phyloP scores from a whole-genome alignment of 2,113 vertebrate genomes.

The Aptenodytes forsteri region DNA sequence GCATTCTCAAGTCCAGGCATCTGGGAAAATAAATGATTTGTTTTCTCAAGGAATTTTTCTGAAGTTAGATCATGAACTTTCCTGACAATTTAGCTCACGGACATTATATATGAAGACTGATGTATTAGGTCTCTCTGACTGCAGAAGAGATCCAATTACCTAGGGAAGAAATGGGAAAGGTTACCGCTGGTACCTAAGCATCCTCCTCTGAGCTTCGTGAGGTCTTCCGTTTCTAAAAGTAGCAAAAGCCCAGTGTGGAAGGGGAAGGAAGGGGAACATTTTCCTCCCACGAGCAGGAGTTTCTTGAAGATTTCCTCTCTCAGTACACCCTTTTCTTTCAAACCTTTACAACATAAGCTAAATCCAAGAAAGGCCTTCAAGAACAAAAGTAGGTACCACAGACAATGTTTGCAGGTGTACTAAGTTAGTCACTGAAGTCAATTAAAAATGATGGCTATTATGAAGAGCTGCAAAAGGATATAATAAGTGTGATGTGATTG shows the following conservation, averaged over 20 bases:
- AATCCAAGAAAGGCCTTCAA: neutral
- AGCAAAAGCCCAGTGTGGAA: neutral
- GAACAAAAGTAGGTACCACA: neutral
- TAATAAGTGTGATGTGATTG: neutral
- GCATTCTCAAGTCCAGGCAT: neutral
- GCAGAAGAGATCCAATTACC: neutral
- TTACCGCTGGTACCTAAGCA: neutral
- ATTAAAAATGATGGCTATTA: neutral
- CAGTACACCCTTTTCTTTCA: neutral
- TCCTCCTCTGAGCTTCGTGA: neutral
- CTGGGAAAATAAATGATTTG: neutral
- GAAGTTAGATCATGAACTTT: neutral
- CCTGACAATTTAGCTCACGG: neutral
- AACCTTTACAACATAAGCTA: neutral
- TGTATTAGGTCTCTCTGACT: neutral
- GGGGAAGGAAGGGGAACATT: neutral
- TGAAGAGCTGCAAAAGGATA: neutral
- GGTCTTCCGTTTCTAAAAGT: neutral
- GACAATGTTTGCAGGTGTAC: neutral
- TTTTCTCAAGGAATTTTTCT: neutral
- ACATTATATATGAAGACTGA: neutral
- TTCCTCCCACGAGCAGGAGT: neutral
- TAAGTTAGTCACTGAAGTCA: neutral
- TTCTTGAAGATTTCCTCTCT: neutral
- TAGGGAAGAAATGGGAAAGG: neutral